Base-by-base conservation (phyloP, 2,888 invertebrate species). In the Perizoma flavofasciatum region DNA sequence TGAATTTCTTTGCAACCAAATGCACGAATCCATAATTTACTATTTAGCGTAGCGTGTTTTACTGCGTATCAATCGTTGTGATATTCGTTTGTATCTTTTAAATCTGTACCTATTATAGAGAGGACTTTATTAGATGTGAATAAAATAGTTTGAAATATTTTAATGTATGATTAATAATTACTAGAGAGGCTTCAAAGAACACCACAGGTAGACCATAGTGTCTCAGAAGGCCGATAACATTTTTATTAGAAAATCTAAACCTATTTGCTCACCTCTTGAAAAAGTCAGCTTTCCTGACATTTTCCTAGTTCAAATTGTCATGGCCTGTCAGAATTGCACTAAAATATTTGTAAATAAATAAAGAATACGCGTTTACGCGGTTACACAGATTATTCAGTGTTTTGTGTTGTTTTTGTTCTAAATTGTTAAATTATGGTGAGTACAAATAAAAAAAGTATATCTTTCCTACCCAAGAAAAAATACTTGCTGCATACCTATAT, bases 281-380 rank as follows among this genome's bases (percentile, higher is more conserved):
- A 60, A 46, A 45, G 46, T 22, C 48, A 55, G 11, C 22, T 4
- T 44, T 39, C 9, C 7, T 79, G 79, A 79, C 79, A 79, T 60
- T 77, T 78, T 79, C 78, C 65, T 66, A 68, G 75, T 82, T 83
- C 76, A 81, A 81, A 81, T 75, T 83, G 85, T 83, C 88, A 88
- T 84, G 83, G 80, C 82, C 79, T 82, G 88, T 89, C 90, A 89
- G 83, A 88, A 86, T 83, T 76, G 74, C 78, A 86, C 79, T 80
- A 79, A 85, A 86, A 84, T 84, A 84, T 85, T 84, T 82, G 73
- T 82, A 83, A 86, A 86, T 81, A 85, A 76, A 51, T 81, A 82
- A 75, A 67, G 62, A 72, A 74, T 75, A 76, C 76, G 64, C 70
- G 74, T 69, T 69, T 65, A 63, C 56, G 80, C 82, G 81, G 81